A percentile compares a stretch with the other conserved stretches of the same genome.
Conservation (phyloP, 2,797 vertebrate species). For the Cyprinella venusta region DNA sequence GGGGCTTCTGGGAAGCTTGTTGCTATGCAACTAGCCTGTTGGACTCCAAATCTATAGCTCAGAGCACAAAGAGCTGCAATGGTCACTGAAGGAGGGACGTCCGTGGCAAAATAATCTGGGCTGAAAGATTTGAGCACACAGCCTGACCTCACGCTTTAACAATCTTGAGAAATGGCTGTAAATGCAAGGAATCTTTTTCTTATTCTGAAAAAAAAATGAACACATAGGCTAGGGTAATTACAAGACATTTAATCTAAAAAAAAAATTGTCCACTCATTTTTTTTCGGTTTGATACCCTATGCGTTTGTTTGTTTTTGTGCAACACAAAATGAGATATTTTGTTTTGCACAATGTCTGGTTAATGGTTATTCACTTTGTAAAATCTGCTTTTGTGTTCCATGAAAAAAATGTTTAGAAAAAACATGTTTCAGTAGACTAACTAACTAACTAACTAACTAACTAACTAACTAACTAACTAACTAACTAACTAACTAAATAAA, state of each 20-base stretch:
- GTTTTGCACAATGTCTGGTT: no score
- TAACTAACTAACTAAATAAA: no score
- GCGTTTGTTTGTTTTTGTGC: neutral
- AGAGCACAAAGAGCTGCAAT: conserved; percentile 45
- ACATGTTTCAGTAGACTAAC: neutral
- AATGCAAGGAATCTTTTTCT: neutral
- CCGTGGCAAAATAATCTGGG: neutral
- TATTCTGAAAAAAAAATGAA: neutral
- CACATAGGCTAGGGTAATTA: neutral
- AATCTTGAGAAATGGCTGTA: neutral
- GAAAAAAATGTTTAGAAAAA: no score
- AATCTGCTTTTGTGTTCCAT: neutral
- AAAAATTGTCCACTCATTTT: no score
- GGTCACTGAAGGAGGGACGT: neutral
- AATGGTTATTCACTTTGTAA: neutral
- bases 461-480: no score
- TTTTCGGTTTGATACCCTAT: no score
- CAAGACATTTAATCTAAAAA: neutral
- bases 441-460: neutral
- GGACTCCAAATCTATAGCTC: conserved; percentile 53
- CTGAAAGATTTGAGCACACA: neutral
- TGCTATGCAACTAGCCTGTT: conserved; percentile 66
- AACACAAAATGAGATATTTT: neutral
- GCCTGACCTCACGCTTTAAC: neutral
- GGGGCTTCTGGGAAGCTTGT: conserved; percentile 62